Base-by-base conservation (phyloP, 2,113 vertebrate species). In the Forbesichthys papilliferus region DNA sequence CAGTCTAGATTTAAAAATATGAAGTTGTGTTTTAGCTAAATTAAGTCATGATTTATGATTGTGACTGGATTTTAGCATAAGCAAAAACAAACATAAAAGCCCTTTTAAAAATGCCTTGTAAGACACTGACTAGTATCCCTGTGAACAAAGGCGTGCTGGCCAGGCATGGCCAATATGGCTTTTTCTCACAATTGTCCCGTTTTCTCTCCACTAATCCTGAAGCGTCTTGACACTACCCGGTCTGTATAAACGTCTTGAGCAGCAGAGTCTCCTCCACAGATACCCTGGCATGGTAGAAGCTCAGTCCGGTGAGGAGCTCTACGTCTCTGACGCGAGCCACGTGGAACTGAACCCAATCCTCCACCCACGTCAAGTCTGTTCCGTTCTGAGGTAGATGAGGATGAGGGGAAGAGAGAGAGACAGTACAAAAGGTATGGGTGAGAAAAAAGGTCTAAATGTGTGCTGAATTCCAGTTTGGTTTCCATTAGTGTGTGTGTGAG, bases 251-350 rank as follows among this genome's bases (percentile, higher is more conserved):
- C 0, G 95, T 98, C 88, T 99, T 99, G 8, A 99, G 92, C 58
- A 88, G 94, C 74, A 98, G 85, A 20, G 96, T 94, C 68, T 99
- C 91, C 0, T 92, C 86, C 59, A 98, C 57, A 0, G 94, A 77
- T 86, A 85, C 12, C 74, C 88, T 92, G 62, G 92, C 90, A 33
- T 96, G 95, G 84, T 96, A 99, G 88, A 99, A 98, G 85, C 96
- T 95, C 75, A 99, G 94, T 13, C 98, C 97, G 0, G 94, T 95
- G 20, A 99, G 91, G 56, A 98, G 91, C 71, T 99, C 96, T 5
- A 99, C 82, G 66, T 99, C 97, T 48, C 95, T 90, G 42, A 98
- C 93, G 11, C 96, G 93, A 1, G 95, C 93, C 5, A 71, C 36
- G 48, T 99, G 97, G 55, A 93, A 90, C 58, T 90, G 82, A 36